Evolutionary conservation across 2,888 invertebrate species (phyloP).

Genomic region (Eupithecia centaureata): DNA sequence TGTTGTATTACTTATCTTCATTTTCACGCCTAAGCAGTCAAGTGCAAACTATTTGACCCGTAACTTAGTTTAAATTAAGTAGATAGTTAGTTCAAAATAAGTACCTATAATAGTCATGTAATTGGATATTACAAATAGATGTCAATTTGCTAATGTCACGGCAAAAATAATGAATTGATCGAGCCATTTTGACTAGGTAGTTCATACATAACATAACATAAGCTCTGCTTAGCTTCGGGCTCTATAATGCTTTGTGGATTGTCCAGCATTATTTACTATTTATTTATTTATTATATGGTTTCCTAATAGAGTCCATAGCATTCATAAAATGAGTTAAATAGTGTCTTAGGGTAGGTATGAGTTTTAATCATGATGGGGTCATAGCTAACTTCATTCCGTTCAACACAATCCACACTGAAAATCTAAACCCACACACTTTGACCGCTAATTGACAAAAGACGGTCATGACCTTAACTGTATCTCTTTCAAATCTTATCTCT

Average conservation of each 20-base stretch:
- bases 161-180: no score
- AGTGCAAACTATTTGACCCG: conserved; percentile 26
- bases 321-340: no score
- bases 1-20: neutral
- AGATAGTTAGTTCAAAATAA: neutral
- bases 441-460: conserved; percentile 25
- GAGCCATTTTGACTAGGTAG: no score
- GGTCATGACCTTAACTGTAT: conserved; percentile 28
- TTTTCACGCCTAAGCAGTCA: conserved; percentile 24
- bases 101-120: neutral
- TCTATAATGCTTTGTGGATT: no score
- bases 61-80: conserved; percentile 17
- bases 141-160: neutral
- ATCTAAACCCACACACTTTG: conserved; percentile 22
- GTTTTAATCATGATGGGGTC: neutral
- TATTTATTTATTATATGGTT: no score
- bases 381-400: neutral
- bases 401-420: neutral
- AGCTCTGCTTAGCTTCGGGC: no score
- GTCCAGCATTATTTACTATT: no score
- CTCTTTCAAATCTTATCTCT: conserved; percentile 16
- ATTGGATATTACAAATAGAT: neutral
- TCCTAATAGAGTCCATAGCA: no score
- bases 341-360: no score
- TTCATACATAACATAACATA: no score